phyloP scores from a whole-genome alignment of 2,797 vertebrate genomes.

The Microctenopoma stevenorrisi region DNA sequence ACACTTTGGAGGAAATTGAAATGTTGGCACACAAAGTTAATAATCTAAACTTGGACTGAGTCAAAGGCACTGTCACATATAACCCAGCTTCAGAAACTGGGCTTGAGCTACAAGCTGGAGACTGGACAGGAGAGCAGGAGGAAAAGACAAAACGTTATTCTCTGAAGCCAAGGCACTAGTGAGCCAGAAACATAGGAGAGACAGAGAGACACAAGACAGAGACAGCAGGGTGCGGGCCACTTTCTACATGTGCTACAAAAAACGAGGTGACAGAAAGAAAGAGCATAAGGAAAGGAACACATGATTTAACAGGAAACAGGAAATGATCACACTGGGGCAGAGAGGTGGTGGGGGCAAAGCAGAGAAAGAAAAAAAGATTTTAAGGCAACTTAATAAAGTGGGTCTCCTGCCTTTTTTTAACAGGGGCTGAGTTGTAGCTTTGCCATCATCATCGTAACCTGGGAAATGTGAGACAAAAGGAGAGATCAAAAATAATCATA shows the following conservation, averaged over 20 bases:
- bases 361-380: conserved; percentile 11
- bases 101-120: conserved; percentile 38
- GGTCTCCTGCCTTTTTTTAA: conserved; percentile 99
- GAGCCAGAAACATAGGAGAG: conserved; percentile 32
- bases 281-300: conserved; percentile 5
- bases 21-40: conserved; percentile 40
- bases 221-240: conserved; percentile 30
- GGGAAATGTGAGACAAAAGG: conserved; percentile 81
- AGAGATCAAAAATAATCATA: conserved; percentile 66
- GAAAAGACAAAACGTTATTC: conserved; percentile 46
- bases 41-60: conserved; percentile 27
- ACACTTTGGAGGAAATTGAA: conserved; percentile 43
- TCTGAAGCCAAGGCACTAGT: conserved; percentile 28
- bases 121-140: conserved; percentile 23
- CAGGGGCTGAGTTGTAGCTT: conserved; percentile 93
- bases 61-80: conserved; percentile 44
- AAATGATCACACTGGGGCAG: conserved; percentile 8
- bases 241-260: conserved; percentile 31
- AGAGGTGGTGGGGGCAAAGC: conserved; percentile 24
- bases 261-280: conserved; percentile 31
- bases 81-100: conserved; percentile 24
- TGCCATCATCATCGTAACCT: conserved; percentile 96
- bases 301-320: conserved; percentile 2
- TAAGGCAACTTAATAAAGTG: conserved; percentile 67
- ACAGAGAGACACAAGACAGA: conserved; percentile 46